A percentile compares a stretch with the other conserved stretches of the same genome.
Evolutionary conservation across 1,140 invertebrate species (phyloP).

Genomic region (Araneus ventricosus): DNA sequence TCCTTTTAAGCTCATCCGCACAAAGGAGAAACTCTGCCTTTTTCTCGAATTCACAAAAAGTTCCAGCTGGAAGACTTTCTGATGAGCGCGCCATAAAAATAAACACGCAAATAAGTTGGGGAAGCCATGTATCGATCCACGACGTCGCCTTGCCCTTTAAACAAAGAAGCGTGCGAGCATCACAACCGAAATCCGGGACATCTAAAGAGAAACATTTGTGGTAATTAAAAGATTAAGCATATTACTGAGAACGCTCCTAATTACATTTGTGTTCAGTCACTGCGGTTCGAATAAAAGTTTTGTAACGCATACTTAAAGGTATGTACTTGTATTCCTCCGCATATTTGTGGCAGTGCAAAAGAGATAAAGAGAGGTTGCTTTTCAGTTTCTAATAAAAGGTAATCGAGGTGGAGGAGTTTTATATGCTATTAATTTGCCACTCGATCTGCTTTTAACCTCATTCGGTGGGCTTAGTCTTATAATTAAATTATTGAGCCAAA

Average conservation of each 20-base stretch:
- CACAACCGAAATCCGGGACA: constrained; percentile 38
- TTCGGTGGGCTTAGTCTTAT: background rate
- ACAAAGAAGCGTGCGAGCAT: constrained; percentile 16
- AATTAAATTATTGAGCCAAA: background rate
- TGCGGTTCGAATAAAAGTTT: constrained; percentile 50
- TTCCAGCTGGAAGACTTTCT: constrained; percentile 27
- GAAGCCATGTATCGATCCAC: background rate
- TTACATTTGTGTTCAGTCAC: constrained; percentile 52
- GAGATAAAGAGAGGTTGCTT: constrained; percentile 14
- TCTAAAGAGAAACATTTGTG: constrained; percentile 61
- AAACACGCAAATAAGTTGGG: background rate
- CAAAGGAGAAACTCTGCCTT: constrained; percentile 5
- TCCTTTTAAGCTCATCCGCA: background rate
- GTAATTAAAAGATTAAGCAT: constrained; percentile 68
- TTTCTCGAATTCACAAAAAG: constrained; percentile 13
- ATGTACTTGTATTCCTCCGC: constrained; percentile 6
- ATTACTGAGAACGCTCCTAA: constrained; percentile 46
- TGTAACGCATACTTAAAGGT: constrained; percentile 43
- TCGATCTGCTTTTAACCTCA: constrained; percentile 30
- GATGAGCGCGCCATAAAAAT: background rate
- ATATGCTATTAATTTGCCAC: constrained; percentile 49
- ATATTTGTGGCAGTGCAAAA: constrained; percentile 7
- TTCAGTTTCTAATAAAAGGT: constrained; percentile 15
- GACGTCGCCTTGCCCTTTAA: constrained; percentile 22
- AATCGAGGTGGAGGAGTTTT: constrained; percentile 26